Evolutionary conservation across 2,888 invertebrate genomes (phyloP), one percentile per base, ranked within the genome.

Genomic region (Tanypteryx hageni): DNA sequence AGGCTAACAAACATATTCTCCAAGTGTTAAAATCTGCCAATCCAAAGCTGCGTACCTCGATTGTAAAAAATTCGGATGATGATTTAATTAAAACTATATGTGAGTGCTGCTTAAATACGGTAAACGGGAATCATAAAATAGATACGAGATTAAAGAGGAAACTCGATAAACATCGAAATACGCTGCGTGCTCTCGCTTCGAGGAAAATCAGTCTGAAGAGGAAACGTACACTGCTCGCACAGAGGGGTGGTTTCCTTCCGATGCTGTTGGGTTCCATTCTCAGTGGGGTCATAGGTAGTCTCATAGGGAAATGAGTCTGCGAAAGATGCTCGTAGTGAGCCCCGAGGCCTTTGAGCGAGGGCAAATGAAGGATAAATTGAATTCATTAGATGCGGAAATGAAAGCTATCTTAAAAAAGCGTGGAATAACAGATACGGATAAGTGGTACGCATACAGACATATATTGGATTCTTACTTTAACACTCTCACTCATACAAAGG

Each of bases 221-320:
- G n/a, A n/a, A n/a, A n/a, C n/a, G n/a, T n/a, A n/a, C n/a, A n/a
- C n/a, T n/a, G n/a, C n/a, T n/a, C n/a, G n/a, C n/a, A n/a, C n/a
- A n/a, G n/a, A n/a, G n/a, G n/a, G n/a, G n/a, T n/a, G n/a, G n/a
- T n/a, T n/a, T n/a, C n/a, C n/a, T n/a, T n/a, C n/a, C n/a, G n/a
- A n/a, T n/a, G n/a, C n/a, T n/a, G n/a, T n/a, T n/a, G 3, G 18
- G 57, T 4, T 84, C 84, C 14, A 84, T 84, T 57, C 44, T 84
- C 11, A 84, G 58, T 16, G 84, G 84, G 11, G 84, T 84, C 5
- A 3, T 84, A 1, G 9, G 58, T 18, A 84, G 57, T 27, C 4
- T 84, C 2, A 5, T 84, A 58, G 84, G 84, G n/a, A 84, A 84
- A 84, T 57, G 84, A 57, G 84, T 57, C 57, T 57, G 84, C 57